These are phyloP conservation scores for Epinotia brunnichana DNA, from an alignment of 2,888 invertebrate species.

Conservation along the genomic window DNA sequence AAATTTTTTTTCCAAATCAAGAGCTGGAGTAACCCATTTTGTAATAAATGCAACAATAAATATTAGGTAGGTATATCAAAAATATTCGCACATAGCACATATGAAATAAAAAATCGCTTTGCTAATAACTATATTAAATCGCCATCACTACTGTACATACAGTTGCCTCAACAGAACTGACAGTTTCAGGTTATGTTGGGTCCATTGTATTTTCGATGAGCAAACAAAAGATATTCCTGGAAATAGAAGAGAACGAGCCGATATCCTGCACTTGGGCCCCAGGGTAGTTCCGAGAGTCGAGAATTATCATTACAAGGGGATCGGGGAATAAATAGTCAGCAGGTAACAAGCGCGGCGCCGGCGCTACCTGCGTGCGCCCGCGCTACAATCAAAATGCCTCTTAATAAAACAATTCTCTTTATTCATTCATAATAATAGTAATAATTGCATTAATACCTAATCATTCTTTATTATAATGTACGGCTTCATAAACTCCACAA, in stretches of 20 bases:
- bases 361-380: conserved; percentile 68
- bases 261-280: conserved; percentile 14
- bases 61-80: too few relatives aligned
- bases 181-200: not conserved
- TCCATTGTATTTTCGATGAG: conserved; percentile 1
- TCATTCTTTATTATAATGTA: conserved; percentile 77
- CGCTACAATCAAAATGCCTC: conserved; percentile 62
- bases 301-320: conserved; percentile 38
- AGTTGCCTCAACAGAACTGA: not conserved
- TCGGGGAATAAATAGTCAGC: conserved; percentile 57
- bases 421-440: conserved; percentile 73
- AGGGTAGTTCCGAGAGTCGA: conserved; percentile 24
- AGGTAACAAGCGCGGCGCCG: conserved; percentile 60
- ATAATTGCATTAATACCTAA: conserved; percentile 67
- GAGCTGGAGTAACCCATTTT: too few relatives aligned
- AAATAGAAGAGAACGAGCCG: conserved; percentile 16
- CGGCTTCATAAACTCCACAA: conserved; percentile 77
- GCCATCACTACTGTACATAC: too few relatives aligned
- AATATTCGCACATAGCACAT: conserved; percentile 19
- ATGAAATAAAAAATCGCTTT: conserved; percentile 14
- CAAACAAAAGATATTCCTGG: conserved; percentile 28
- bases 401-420: conserved; percentile 79
- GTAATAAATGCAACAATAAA: too few relatives aligned
- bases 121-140: conserved; percentile 17
- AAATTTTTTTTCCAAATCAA: too few relatives aligned